A percentile compares a stretch with the other conserved stretches of the same genome.
Conservation (phyloP, 2,797 vertebrate species). For the Manis crassicaudata region DNA sequence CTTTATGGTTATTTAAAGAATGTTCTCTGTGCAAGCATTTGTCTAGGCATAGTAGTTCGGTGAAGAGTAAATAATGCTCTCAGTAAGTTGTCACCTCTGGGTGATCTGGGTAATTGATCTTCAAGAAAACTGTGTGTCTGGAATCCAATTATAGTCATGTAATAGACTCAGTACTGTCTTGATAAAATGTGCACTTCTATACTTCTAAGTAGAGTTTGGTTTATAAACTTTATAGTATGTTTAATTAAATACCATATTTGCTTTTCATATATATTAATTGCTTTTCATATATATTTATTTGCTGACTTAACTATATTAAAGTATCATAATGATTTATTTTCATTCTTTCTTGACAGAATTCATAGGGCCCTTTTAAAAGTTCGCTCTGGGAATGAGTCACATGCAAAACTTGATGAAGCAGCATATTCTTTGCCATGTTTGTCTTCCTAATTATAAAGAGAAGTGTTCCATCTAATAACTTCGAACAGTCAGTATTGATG, state of each 20-base stretch:
- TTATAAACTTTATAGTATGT: neutral
- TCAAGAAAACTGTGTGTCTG: neutral
- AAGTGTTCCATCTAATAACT: slow-evolving; percentile 60
- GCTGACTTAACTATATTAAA: slow-evolving; percentile 25
- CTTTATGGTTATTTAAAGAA: neutral
- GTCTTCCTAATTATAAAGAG: slow-evolving; percentile 70
- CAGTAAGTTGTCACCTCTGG: neutral
- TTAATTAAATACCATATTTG: neutral
- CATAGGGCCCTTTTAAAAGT: slow-evolving; percentile 3
- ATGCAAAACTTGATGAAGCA: slow-evolving; percentile 59
- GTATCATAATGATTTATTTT: neutral
- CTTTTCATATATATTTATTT: slow-evolving; percentile 31
- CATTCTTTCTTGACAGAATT: slow-evolving; percentile 25
- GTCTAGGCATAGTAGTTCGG: neutral
- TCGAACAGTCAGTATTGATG: slow-evolving; percentile 56
- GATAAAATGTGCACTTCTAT: neutral
- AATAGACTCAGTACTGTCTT: neutral
- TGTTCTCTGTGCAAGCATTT: neutral
- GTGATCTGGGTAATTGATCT: neutral
- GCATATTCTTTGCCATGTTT: slow-evolving; percentile 57
- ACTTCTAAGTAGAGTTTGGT: neutral
- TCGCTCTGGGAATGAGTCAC: slow-evolving; percentile 33
- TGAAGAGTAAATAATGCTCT: neutral
- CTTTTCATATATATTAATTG: slow-evolving; percentile 7
- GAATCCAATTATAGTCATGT: neutral